Evolutionary conservation across 2,113 vertebrate genomes (phyloP).

Genomic region (Odobenus rosmarus): DNA sequence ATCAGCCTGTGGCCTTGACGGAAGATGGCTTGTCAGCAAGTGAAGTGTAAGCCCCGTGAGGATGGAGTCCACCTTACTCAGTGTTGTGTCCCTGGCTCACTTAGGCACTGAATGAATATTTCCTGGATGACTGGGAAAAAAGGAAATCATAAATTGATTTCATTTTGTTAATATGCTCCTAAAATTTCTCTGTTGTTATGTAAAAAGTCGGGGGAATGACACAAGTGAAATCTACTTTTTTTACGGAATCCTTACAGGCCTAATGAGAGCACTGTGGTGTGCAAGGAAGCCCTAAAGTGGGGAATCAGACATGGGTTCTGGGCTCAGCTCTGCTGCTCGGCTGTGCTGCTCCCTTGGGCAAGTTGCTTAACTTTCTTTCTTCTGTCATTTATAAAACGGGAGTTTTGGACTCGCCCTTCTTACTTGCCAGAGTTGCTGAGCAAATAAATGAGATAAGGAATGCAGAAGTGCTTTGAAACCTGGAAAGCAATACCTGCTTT

Average conservation of each 20-base stretch:
- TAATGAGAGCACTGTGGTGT: rapidly evolving
- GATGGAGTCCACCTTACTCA: background rate
- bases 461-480: background rate
- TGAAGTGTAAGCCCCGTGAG: background rate
- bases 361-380: background rate
- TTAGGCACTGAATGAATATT: background rate
- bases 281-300: background rate
- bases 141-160: background rate
- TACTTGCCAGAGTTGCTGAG: background rate
- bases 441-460: rapidly evolving
- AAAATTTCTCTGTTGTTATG: no score
- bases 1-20: background rate
- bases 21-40: background rate
- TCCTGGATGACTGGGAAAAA: background rate
- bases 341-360: no score
- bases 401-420: background rate
- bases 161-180: background rate
- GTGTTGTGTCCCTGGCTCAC: background rate
- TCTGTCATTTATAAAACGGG: background rate
- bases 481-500: background rate
- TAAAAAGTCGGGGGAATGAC: background rate
- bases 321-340: background rate
- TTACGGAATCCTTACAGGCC: background rate
- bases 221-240: background rate
- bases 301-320: background rate